These are phyloP conservation scores for Lathamus discolor DNA, from an alignment of 2,113 vertebrate genomes.

Conservation along the genomic window DNA sequence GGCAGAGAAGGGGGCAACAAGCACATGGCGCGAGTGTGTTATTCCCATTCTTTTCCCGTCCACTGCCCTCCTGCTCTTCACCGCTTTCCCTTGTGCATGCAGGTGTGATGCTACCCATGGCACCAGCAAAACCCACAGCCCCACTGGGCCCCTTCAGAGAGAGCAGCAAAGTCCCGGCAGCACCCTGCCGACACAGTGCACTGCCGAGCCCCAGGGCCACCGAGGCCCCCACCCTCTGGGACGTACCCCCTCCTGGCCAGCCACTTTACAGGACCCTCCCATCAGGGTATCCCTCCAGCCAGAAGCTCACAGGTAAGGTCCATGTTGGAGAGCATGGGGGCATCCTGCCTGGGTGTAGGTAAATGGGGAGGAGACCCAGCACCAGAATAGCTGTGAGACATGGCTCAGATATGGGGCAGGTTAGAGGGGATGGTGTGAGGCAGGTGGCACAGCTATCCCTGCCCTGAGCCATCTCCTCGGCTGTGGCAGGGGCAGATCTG, in stretches of 20 bases:
- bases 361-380: neutral
- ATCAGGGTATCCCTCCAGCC: constrained; percentile 69
- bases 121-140: constrained; percentile 66
- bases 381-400: accelerated
- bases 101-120: constrained; percentile 65
- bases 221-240: constrained; percentile 60
- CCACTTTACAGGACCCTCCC: constrained; percentile 67
- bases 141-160: constrained; percentile 45
- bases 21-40: accelerated
- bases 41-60: neutral
- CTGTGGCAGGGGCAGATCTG: constrained; percentile 78
- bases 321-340: accelerated
- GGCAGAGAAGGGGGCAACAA: neutral
- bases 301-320: constrained; percentile 80
- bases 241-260: constrained; percentile 10
- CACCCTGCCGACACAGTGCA: constrained; percentile 31
- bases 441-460: neutral
- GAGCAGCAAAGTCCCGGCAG: neutral
- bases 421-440: neutral
- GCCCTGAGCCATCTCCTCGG: neutral
- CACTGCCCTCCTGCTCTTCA: neutral
- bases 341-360: neutral
- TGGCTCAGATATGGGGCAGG: neutral
- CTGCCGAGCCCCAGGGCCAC: constrained; percentile 43
- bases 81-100: neutral